phyloP scores from a whole-genome alignment of 37 sponge, comb jelly and placozoan species.

The Geodia barretti region DNA sequence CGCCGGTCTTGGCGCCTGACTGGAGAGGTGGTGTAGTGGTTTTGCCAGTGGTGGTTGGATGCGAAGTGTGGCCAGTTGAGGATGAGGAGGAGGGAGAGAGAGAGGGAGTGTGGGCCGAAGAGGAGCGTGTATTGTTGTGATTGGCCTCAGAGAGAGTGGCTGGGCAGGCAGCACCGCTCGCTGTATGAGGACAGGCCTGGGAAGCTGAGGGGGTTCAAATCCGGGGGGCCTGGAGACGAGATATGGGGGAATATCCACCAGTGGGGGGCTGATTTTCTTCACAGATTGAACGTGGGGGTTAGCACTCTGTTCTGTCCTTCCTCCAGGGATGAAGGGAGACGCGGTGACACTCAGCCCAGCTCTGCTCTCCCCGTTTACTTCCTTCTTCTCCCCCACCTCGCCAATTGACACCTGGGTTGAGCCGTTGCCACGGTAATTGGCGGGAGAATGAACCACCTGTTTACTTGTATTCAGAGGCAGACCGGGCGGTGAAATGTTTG shows the following conservation, averaged over 20 bases:
- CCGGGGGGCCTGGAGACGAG: background rate
- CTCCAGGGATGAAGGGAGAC: slow-evolving; percentile 29
- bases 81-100: background rate
- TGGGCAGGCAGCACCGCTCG: background rate
- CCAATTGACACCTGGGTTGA: no score
- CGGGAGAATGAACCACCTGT: no score
- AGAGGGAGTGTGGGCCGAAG: background rate
- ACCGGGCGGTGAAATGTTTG: no score
- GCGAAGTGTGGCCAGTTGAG: background rate
- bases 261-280: background rate
- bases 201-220: background rate
- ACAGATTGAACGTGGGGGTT: background rate
- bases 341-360: slow-evolving; percentile 32
- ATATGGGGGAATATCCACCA: background rate
- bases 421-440: no score
- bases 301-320: background rate
- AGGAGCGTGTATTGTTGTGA: background rate
- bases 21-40: no score
- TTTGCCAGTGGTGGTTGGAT: background rate
- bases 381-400: background rate
- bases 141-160: background rate
- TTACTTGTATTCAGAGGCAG: no score
- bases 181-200: background rate
- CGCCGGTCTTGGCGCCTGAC: no score
- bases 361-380: background rate